phyloP scores from a whole-genome alignment of 2,888 invertebrate species.

The Pilophorus perplexus region DNA sequence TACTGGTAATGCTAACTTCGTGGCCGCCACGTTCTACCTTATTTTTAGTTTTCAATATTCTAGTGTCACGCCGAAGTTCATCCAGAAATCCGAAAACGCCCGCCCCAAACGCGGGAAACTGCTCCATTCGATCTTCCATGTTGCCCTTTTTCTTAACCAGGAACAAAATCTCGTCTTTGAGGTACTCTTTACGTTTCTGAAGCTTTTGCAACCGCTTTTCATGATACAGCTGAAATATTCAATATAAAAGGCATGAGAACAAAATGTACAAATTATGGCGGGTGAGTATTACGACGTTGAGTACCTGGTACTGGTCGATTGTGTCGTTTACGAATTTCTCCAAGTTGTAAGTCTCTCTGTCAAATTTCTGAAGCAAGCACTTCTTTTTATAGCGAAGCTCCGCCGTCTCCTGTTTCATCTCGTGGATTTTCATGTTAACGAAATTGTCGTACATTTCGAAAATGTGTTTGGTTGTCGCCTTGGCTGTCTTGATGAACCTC shows the following conservation, averaged over 20 bases:
- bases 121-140: conserved; percentile 17
- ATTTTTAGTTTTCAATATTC: conserved; percentile 28
- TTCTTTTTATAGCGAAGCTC: conserved; percentile 25
- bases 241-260: too few relatives aligned
- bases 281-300: too few relatives aligned
- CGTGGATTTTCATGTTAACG: conserved; percentile 10
- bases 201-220: conserved; percentile 11
- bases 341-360: conserved; percentile 14
- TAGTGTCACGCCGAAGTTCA: conserved; percentile 19
- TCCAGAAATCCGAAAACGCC: conserved; percentile 16
- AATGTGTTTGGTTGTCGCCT: conserved; percentile 27
- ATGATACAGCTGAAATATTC: too few relatives aligned
- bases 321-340: conserved; percentile 28
- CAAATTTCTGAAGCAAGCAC: conserved; percentile 18
- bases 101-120: conserved; percentile 8
- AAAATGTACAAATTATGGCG: too few relatives aligned
- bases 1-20: too few relatives aligned
- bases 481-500: conserved; percentile 21
- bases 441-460: conserved; percentile 25
- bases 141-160: conserved; percentile 9
- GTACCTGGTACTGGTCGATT: conserved; percentile 19
- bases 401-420: conserved; percentile 19
- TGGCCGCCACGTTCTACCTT: too few relatives aligned
- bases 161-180: conserved; percentile 29
- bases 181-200: conserved; percentile 24